Conservation (phyloP, 2,113 vertebrate genomes). For the Eonycteris spelaea region DNA sequence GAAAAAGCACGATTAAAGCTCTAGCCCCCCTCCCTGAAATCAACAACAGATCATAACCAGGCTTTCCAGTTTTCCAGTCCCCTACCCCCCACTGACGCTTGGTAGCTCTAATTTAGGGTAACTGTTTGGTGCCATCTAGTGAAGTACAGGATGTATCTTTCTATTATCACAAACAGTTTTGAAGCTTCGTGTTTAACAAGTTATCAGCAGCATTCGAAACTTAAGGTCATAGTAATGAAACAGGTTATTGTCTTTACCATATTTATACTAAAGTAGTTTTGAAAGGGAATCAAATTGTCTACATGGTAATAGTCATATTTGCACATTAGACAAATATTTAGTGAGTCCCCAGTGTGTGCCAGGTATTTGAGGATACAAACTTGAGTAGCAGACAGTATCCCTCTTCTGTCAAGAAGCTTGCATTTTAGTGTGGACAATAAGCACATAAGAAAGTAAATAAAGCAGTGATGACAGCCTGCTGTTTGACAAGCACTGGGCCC, state of each 20-base stretch:
- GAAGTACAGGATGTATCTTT: not conserved
- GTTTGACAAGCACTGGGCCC: not conserved
- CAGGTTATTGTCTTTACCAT: not conserved
- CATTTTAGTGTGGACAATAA: not conserved
- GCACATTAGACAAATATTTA: not conserved
- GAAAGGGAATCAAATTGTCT: not conserved
- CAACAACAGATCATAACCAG: not conserved
- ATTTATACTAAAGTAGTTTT: not conserved
- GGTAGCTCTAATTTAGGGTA: not conserved
- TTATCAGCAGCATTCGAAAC: not conserved
- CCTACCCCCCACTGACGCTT: not conserved
- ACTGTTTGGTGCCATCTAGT: constrained; percentile 57
- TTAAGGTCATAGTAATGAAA: not conserved
- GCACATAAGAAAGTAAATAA: not conserved
- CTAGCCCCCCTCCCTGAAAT: not conserved
- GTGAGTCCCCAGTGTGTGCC: not conserved
- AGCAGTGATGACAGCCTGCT: fast-evolving
- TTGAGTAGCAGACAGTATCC: not conserved
- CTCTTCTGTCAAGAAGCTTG: not conserved
- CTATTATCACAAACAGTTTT: not conserved
- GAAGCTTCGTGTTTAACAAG: not conserved
- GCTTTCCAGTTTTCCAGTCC: not conserved
- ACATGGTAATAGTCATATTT: not conserved
- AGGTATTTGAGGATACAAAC: not conserved
- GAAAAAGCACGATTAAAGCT: not conserved